A percentile compares a stretch with the other conserved stretches of the same genome.
phyloP scores from a whole-genome alignment of 2,797 vertebrate species.

The Zenarchopterus dispar region DNA sequence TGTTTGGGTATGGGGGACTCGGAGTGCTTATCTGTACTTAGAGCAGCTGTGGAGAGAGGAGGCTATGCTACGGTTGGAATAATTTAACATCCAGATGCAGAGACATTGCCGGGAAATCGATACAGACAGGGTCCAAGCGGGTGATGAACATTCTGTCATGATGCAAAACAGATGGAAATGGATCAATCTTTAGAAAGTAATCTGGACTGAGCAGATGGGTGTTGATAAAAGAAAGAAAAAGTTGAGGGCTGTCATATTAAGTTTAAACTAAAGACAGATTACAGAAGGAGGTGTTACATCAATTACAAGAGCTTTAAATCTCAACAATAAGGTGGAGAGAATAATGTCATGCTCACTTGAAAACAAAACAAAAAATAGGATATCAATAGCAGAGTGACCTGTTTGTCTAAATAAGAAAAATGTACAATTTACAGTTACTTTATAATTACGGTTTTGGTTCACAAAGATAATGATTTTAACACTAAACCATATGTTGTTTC shows the following conservation, averaged over 20 bases:
- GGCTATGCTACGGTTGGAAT: constrained; percentile 51
- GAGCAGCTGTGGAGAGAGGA: constrained; percentile 26
- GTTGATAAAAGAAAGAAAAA: constrained; percentile 26
- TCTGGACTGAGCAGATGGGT: constrained; percentile 50
- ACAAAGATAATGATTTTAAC: too few species aligned
- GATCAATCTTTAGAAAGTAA: constrained; percentile 64
- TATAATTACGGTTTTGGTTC: too few species aligned
- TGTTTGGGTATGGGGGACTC: neutral
- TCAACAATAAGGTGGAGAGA: too few species aligned
- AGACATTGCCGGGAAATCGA: constrained; percentile 59
- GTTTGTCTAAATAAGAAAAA: too few species aligned
- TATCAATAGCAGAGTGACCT: too few species aligned
- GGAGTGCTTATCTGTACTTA: constrained; percentile 38
- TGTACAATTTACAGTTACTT: too few species aligned
- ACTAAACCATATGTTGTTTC: too few species aligned
- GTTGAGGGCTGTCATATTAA: too few species aligned
- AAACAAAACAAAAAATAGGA: too few species aligned
- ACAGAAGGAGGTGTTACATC: constrained; percentile 21
- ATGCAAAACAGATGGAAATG: constrained; percentile 46
- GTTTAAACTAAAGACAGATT: constrained; percentile 3
- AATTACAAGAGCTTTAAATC: constrained; percentile 20
- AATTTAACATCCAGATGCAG: constrained; percentile 68
- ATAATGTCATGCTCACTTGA: too few species aligned
- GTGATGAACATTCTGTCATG: constrained; percentile 59
- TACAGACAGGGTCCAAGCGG: constrained; percentile 48